Evolutionary conservation across 2,888 invertebrate species (phyloP), one percentile per base, ranked within the genome.

Genomic region (Buathra laborator): DNA sequence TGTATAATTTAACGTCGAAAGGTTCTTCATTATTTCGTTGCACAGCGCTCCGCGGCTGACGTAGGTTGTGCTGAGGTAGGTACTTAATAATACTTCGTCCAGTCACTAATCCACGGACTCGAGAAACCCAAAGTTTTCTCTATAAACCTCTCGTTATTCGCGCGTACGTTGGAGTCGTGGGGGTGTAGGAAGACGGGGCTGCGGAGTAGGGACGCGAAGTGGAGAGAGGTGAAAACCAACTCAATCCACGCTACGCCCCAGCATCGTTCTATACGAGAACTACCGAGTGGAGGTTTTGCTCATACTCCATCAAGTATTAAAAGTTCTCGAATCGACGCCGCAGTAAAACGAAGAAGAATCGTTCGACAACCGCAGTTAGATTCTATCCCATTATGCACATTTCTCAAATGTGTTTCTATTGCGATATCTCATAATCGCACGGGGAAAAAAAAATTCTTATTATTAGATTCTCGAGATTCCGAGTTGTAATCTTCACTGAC

Each of bases 261-360:
- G 56, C 76, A 68, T 77, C 72, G 79, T 82, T 82, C 71, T 76
- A 46, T 66, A 56, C 43, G 43, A 68, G 53, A 43, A 43, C 46
- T 51, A 46, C 37, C 44, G 12, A 29, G 75, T 44, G 86, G 78
- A 86, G 84, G 37, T 37, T 37, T 37, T 37, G 37, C 37, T 9
- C 37, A 37, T 88, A 81, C 87, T 88, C 87, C 89, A 89, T 90
- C 89, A 87, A 89, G 89, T 90, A 91, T 91, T 91, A 90, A 92
- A 91, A 91, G 89, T 92, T 91, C 87, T 89, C 89, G 90, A 92
- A 91, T 90, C 89, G 89, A 88, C 87, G 87, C 75, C 83, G 87
- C 84, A 81, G 88, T 87, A 87, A 89, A 89, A 88, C 85, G 77
- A 89, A 88, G 88, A 88, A 88, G 86, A 89, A 89, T 87, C 78